Percentiles rank a stretch among this genome's conserved stretches.
phyloP scores from a whole-genome alignment of 2,888 invertebrate species.

The Orthosia gracilis region DNA sequence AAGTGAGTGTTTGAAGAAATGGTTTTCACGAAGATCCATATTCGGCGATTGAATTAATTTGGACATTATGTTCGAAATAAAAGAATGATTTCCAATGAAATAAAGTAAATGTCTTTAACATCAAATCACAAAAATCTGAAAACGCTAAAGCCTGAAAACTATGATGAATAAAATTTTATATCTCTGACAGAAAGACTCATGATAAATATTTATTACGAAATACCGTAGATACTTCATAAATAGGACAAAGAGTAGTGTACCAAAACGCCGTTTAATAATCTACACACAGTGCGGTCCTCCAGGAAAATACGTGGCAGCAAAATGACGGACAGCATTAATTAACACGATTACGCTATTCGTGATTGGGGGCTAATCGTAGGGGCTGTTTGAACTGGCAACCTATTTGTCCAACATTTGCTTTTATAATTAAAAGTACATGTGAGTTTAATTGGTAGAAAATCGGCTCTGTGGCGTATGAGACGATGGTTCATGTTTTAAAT shows the following conservation, averaged over 20 bases:
- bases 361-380: constrained; percentile 84
- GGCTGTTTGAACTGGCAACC: constrained; percentile 80
- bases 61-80: not conserved
- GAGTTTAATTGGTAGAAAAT: constrained; percentile 66
- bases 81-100: not conserved
- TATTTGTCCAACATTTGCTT: constrained; percentile 82
- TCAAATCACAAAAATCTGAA: not conserved
- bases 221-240: not conserved
- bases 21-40: not conserved
- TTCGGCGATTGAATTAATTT: not conserved
- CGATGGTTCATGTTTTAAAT: constrained; percentile 9
- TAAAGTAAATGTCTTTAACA: not conserved
- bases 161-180: not conserved
- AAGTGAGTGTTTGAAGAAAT: not conserved
- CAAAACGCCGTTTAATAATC: constrained; percentile 37
- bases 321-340: constrained; percentile 85
- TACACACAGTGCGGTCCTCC: constrained; percentile 48
- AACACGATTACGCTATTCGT: constrained; percentile 84
- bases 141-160: not conserved
- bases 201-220: not conserved
- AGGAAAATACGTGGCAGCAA: constrained; percentile 70
- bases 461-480: constrained; percentile 27
- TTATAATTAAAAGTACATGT: constrained; percentile 84
- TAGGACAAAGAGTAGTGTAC: constrained; percentile 24
- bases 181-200: no score